phyloP scores from a whole-genome alignment of 2,888 invertebrate genomes.

The Epiblema foenella region DNA sequence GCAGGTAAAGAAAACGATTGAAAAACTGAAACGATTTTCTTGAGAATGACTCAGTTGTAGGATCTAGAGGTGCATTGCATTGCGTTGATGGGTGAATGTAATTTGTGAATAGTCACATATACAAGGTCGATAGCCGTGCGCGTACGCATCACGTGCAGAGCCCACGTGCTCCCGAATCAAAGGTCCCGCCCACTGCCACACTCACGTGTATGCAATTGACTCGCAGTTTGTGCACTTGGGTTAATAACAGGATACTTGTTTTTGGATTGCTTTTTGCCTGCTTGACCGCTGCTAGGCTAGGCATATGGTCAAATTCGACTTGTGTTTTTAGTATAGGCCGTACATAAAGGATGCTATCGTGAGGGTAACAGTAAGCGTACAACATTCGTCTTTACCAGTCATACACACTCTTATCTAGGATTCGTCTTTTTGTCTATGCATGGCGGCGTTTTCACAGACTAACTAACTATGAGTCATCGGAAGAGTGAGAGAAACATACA shows the following conservation, averaged over 20 bases:
- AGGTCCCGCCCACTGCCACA: slow-evolving; percentile 35
- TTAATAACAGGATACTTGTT: slow-evolving; percentile 8
- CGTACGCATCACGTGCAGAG: slow-evolving; percentile 34
- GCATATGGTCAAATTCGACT: background rate
- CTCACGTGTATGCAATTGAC: slow-evolving; percentile 26
- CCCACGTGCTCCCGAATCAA: slow-evolving; percentile 37
- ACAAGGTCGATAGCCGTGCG: slow-evolving; percentile 36
- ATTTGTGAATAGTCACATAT: slow-evolving; percentile 6
- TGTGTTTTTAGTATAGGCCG: background rate
- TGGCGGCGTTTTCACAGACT: no score
- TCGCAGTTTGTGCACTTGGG: background rate
- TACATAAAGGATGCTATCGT: background rate
- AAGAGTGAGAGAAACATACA: no score
- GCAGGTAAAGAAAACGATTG: background rate
- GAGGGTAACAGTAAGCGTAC: background rate
- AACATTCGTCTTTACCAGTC: background rate
- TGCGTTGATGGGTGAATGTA: background rate
- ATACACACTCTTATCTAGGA: no score
- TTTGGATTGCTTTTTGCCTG: background rate
- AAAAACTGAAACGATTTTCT: background rate
- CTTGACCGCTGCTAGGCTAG: background rate
- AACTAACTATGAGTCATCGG: no score
- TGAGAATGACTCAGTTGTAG: background rate
- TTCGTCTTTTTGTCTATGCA: no score
- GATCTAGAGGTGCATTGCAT: background rate